Evolutionary conservation across 2,888 invertebrate genomes (phyloP).

Genomic region (Sclerodermus sp.): DNA sequence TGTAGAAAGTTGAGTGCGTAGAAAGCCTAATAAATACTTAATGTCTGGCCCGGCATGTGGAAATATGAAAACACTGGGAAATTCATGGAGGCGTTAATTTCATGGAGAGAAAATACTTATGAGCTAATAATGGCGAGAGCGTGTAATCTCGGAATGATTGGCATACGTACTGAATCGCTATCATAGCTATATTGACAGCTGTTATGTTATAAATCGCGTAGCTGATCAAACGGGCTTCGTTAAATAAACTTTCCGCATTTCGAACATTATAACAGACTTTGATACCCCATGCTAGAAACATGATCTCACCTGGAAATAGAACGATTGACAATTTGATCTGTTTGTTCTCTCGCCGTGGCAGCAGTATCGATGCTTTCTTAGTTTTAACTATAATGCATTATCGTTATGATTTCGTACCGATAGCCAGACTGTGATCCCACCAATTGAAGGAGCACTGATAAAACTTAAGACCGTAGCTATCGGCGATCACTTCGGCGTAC

Average conservation of each 20-base stretch:
- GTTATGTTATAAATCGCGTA: constrained; percentile 95
- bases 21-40: constrained; percentile 88
- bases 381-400: too few relatives aligned
- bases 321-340: too few relatives aligned
- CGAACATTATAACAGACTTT: constrained; percentile 83
- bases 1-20: constrained; percentile 89
- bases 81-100: not conserved
- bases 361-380: too few relatives aligned
- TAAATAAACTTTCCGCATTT: constrained; percentile 90
- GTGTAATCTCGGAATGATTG: constrained; percentile 9
- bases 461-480: constrained; percentile 77
- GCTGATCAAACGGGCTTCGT: constrained; percentile 89
- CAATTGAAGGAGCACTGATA: constrained; percentile 89
- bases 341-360: too few relatives aligned
- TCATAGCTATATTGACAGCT: constrained; percentile 88
- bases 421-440: constrained; percentile 93
- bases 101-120: too few relatives aligned
- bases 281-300: constrained; percentile 83
- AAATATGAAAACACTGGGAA: constrained; percentile 76
- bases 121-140: too few relatives aligned
- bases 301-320: constrained; percentile 65
- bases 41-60: constrained; percentile 89
- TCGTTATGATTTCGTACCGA: too few relatives aligned
- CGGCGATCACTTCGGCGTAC: constrained; percentile 77
- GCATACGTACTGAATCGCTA: constrained; percentile 91